These are phyloP conservation scores for Drosophila acutilabella DNA, from an alignment of 2,888 invertebrate species.

Conservation along the genomic window DNA sequence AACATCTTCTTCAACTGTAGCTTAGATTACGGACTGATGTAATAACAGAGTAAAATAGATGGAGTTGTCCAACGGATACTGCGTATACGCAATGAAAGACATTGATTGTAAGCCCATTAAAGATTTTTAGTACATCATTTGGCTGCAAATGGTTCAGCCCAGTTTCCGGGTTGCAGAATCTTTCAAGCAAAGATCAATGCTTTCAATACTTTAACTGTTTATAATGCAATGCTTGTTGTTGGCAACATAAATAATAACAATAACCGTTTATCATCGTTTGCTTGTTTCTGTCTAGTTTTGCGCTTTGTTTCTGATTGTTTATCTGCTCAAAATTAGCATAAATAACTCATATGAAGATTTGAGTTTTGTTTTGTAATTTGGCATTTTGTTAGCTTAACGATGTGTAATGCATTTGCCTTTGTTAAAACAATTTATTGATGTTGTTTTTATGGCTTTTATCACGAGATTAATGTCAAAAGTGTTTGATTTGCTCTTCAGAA, in stretches of 20 bases:
- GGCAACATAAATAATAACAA: too few species aligned
- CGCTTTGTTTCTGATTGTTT: constrained; percentile 1
- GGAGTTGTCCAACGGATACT: background rate
- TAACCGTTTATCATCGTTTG: background rate
- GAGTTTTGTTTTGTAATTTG: constrained; percentile 11
- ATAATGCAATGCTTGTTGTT: background rate
- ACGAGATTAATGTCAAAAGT: too few species aligned
- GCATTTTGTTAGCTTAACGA: constrained; percentile 5
- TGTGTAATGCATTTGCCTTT: constrained; percentile 5
- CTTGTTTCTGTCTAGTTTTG: background rate
- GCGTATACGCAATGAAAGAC: constrained; percentile 3
- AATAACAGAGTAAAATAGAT: too few species aligned
- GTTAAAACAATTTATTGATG: too few species aligned
- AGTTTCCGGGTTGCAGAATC: too few species aligned
- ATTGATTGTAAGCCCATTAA: background rate
- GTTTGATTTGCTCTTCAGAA: too few species aligned
- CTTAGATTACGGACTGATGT: constrained; percentile 4
- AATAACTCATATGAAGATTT: background rate
- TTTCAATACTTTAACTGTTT: too few species aligned
- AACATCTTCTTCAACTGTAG: constrained; percentile 2
- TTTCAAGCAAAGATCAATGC: too few species aligned
- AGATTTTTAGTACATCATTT: too few species aligned
- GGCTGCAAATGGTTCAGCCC: too few species aligned
- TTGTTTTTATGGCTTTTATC: too few species aligned
- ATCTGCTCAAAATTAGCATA: constrained; percentile 7